Base-by-base conservation (phyloP, 2,113 vertebrate species). In the Ptilonorhynchus violaceus region DNA sequence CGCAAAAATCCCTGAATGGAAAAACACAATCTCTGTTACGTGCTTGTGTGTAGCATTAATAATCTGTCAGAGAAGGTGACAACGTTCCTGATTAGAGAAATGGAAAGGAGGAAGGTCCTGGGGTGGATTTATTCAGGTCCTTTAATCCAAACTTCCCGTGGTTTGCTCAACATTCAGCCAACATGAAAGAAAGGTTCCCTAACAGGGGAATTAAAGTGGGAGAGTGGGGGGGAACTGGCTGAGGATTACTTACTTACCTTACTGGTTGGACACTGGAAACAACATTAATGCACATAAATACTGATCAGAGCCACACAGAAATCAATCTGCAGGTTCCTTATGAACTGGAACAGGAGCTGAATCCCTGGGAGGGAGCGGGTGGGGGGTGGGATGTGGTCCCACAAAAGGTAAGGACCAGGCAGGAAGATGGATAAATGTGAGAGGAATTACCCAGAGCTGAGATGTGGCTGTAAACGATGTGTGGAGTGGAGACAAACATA, bases 1-100 rank as follows among this genome's bases (percentile, higher is more conserved):
- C 74, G 85, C 94, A 93, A 74, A 89, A 92, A 89, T 93, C 89
- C 92, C 92, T 50, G 74, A 90, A 83, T 66, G 94, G 49, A 55
- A 67, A 82, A 91, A 79, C 85, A 89, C 88, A 30, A 67, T 89
- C 89, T 87, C 92, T 85, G 44, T 73, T 73, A 78, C 85, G 42
- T 25, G 70, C 90, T n/a, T 80, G 93, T 31, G 82, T 50, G 67
- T 11, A 76, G 85, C 92, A 87, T 83, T 92, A 93, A 93, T 89
- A 88, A 90, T 66, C 58, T 90, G 91, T 79, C 92, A 85, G 17
- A 35, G 84, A 35, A 72, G 78, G 77, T 59, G 96, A 93, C 93
- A 90, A 92, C 39, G 8, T 33, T 28, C 85, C 81, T 77, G 92
- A 82, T 92, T 88, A 94, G 89, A 80, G 56, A 89, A 89, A 93